These are phyloP conservation scores for Asarcornis scutulata DNA, from an alignment of 2,113 vertebrate species.

Conservation along the genomic window DNA sequence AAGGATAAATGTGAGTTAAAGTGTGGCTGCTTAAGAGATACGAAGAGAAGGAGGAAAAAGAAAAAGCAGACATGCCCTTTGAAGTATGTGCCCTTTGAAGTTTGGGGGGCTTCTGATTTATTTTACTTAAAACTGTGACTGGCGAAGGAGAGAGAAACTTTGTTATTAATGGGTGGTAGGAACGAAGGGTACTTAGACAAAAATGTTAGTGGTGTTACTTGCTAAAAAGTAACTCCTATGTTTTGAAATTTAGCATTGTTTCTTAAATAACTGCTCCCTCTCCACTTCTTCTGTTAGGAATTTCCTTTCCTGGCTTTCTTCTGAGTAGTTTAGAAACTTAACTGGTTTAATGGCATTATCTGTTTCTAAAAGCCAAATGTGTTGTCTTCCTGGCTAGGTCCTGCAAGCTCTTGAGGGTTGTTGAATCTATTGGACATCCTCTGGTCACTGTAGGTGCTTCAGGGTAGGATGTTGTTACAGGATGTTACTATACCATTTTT, in stretches of 20 bases:
- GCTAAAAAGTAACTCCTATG: not conserved
- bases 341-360: not conserved
- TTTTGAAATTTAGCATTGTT: not conserved
- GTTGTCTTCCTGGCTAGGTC: not conserved
- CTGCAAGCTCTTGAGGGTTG: not conserved
- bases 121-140: conserved; percentile 30
- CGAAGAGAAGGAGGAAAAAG: conserved; percentile 9
- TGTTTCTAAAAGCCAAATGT: not conserved
- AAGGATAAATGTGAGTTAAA: conserved; percentile 28
- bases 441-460: rapidly evolving
- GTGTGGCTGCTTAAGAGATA: conserved; percentile 28
- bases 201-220: not conserved
- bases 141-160: not conserved
- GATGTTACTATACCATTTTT: not conserved
- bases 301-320: not conserved
- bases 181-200: not conserved
- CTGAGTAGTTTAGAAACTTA: not conserved
- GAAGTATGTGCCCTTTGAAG: conserved; percentile 59
- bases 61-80: conserved; percentile 25
- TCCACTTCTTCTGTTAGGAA: not conserved
- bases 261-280: not conserved
- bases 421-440: not conserved
- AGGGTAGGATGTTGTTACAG: not conserved
- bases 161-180: not conserved
- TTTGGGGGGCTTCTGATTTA: conserved; percentile 14